These are phyloP conservation scores for Andrena bicolor DNA, from an alignment of 2,888 invertebrate genomes.

Conservation along the genomic window DNA sequence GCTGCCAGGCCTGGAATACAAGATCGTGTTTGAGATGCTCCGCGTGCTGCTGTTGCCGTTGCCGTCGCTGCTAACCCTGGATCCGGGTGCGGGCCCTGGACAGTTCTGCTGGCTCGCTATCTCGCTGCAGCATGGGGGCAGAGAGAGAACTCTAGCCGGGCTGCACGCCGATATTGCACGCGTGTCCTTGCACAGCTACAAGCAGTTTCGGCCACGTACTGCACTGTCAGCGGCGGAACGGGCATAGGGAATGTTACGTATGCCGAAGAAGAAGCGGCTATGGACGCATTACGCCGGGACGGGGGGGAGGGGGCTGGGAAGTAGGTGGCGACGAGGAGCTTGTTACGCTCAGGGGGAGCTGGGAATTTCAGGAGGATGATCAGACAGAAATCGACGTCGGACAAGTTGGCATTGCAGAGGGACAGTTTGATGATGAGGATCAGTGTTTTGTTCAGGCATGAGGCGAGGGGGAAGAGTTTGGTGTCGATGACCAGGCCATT, in stretches of 20 bases:
- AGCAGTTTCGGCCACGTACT: constrained; percentile 66
- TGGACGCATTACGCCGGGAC: constrained; percentile 15
- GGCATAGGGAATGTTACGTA: constrained; percentile 55
- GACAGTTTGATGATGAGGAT: no score
- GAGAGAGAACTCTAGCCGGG: constrained; percentile 41
- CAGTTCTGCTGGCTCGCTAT: constrained; percentile 61
- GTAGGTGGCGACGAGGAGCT: no score
- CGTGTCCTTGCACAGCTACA: constrained; percentile 51
- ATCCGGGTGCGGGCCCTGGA: constrained; percentile 76
- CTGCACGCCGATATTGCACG: constrained; percentile 64
- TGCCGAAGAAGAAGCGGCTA: constrained; percentile 21
- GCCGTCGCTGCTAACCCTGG: constrained; percentile 71
- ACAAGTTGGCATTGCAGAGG: no score
- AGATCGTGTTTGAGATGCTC: constrained; percentile 85
- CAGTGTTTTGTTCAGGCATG: no score
- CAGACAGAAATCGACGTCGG: no score
- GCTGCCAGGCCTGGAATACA: constrained; percentile 82
- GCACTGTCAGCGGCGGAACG: constrained; percentile 53
- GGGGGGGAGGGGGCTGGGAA: no score
- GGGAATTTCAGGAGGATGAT: constrained; percentile 1
- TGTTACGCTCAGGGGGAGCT: no score
- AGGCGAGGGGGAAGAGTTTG: no score
- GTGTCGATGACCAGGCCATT: no score
- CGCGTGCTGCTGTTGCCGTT: constrained; percentile 73
- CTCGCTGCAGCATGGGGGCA: constrained; percentile 21